Evolutionary conservation across 2,888 invertebrate genomes (phyloP).

Genomic region (Tetrapedia diversipes): DNA sequence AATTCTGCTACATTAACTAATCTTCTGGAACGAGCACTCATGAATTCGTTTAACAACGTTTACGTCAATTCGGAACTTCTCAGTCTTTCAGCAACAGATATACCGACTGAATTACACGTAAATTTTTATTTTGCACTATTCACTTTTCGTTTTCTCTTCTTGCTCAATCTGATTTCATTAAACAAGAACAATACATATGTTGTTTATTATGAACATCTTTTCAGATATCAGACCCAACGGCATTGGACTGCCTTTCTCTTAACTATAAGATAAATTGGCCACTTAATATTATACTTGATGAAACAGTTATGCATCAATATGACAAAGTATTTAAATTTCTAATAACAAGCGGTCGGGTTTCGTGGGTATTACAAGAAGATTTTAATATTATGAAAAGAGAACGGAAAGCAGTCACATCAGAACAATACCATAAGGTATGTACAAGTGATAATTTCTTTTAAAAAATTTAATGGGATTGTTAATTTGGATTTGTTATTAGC

Average conservation of each 20-base stretch:
- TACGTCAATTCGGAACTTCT: constrained; percentile 77
- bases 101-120: constrained; percentile 82
- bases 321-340: constrained; percentile 90
- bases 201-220: neutral
- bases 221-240: constrained; percentile 84
- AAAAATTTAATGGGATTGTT: neutral
- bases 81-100: constrained; percentile 75
- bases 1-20: constrained; percentile 88
- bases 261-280: constrained; percentile 91
- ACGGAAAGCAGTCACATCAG: constrained; percentile 84
- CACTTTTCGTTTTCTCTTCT: neutral
- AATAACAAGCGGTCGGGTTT: constrained; percentile 89
- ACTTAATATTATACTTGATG: constrained; percentile 89
- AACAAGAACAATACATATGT: neutral
- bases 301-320: constrained; percentile 88
- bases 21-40: constrained; percentile 88
- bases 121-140: constrained; percentile 48
- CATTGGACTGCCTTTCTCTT: constrained; percentile 87
- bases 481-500: constrained; percentile 55
- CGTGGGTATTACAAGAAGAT: constrained; percentile 89
- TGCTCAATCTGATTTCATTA: neutral
- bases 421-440: constrained; percentile 86
- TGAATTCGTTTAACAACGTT: constrained; percentile 85
- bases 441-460: neutral
- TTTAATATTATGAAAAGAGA: constrained; percentile 87